A percentile compares a stretch with the other conserved stretches of the same genome.
Conservation (phyloP, 1,140 invertebrate species). For the Chrysopa pallens region DNA sequence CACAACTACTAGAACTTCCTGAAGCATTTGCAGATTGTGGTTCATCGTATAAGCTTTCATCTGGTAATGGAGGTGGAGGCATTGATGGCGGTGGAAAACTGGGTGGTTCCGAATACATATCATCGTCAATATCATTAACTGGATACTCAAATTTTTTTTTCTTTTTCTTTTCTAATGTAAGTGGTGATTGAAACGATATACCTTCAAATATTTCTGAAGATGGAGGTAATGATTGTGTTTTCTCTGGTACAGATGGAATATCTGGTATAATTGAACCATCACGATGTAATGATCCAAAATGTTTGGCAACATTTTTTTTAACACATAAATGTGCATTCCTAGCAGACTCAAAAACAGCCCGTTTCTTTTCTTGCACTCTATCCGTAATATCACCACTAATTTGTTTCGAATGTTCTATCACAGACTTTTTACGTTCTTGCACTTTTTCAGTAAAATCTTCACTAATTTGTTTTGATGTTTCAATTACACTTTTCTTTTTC, state of each 20-base stretch:
- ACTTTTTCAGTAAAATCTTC: conserved; percentile 7
- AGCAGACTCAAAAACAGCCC: conserved; percentile 29
- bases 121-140: conserved; percentile 11
- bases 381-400: conserved; percentile 29
- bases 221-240: conserved; percentile 9
- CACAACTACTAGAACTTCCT: conserved; percentile 18
- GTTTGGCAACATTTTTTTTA: conserved; percentile 17
- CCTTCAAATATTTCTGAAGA: conserved; percentile 15
- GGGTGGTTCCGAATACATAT: conserved; percentile 4
- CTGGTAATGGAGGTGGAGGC: background rate
- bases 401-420: conserved; percentile 24
- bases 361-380: conserved; percentile 27
- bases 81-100: conserved; percentile 1
- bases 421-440: conserved; percentile 15
- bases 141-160: background rate
- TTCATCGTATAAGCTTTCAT: background rate
- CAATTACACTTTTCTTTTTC: background rate
- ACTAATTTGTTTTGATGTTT: conserved; percentile 1
- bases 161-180: conserved; percentile 7
- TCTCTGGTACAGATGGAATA: conserved; percentile 4
- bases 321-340: conserved; percentile 24
- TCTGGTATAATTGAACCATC: conserved; percentile 7
- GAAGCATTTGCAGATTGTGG: background rate
- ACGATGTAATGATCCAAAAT: conserved; percentile 17
- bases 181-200: conserved; percentile 18